A percentile compares a stretch with the other conserved stretches of the same genome.
Evolutionary conservation across 2,113 vertebrate species (phyloP).

Genomic region (Ciconia stormi): DNA sequence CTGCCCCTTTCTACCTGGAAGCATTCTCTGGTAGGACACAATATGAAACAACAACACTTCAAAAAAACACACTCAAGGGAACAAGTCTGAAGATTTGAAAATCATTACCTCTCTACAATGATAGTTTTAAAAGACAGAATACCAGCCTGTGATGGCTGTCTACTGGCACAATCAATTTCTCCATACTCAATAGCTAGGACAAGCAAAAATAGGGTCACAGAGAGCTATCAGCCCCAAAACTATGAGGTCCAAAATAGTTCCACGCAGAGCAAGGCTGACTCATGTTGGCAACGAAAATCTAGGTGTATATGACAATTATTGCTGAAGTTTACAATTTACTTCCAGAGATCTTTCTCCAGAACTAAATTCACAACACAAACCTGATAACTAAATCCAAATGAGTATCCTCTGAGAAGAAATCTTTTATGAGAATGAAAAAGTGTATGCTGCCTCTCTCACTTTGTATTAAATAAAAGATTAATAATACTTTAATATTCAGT

Average conservation of each 20-base stretch:
- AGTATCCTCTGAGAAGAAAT: background rate
- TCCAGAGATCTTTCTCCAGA: background rate
- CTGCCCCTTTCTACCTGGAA: background rate
- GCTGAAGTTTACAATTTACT: background rate
- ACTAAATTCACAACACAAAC: background rate
- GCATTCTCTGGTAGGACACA: background rate
- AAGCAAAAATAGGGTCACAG: background rate
- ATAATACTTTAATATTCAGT: background rate
- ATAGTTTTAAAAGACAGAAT: background rate
- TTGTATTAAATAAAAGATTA: background rate
- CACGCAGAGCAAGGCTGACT: background rate
- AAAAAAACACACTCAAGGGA: background rate
- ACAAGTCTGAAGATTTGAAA: background rate
- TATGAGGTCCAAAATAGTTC: background rate
- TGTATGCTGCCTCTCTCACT: background rate
- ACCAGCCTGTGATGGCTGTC: background rate
- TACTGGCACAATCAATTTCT: background rate
- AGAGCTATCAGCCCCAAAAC: background rate
- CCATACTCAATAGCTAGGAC: background rate
- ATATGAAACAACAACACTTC: background rate
- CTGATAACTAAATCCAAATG: background rate
- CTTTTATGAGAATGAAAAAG: background rate
- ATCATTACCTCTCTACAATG: background rate
- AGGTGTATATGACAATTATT: background rate
- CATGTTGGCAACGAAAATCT: background rate